phyloP scores from a whole-genome alignment of 2,797 vertebrate genomes.

The Liasis olivaceus region DNA sequence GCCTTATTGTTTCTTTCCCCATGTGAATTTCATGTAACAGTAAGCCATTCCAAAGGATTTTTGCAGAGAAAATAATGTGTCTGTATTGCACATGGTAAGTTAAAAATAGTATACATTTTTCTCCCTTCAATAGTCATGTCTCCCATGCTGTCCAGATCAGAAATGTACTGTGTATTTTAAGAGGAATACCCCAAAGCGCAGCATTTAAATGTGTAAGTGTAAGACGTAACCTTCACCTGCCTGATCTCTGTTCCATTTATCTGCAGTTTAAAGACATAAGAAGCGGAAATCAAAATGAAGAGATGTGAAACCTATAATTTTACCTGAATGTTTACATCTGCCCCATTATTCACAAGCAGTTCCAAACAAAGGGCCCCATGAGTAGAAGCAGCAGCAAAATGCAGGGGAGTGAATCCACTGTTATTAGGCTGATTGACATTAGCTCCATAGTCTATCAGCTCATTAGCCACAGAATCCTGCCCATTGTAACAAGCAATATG shows the following conservation, averaged over 20 bases:
- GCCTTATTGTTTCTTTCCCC: not conserved
- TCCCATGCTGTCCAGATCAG: not conserved
- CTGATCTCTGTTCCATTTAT: not conserved
- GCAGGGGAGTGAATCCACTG: slow-evolving; percentile 94
- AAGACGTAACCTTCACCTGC: not conserved
- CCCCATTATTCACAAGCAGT: slow-evolving; percentile 92
- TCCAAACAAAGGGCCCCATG: slow-evolving; percentile 94
- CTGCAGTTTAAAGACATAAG: slow-evolving; percentile 24
- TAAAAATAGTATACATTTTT: not conserved
- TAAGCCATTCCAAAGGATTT: not conserved
- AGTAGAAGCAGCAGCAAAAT: slow-evolving; percentile 94
- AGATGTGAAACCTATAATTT: slow-evolving; percentile 12
- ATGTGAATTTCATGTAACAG: not conserved
- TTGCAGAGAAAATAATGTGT: not conserved
- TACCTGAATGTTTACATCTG: slow-evolving; percentile 96
- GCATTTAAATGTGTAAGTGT: not conserved
- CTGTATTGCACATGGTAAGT: not conserved
- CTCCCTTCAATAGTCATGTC: not conserved
- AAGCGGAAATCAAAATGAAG: slow-evolving; percentile 23
- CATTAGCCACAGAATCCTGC: slow-evolving; percentile 92
- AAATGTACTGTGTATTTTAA: not conserved
- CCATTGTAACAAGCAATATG: slow-evolving; percentile 96
- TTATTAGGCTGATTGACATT: slow-evolving; percentile 96
- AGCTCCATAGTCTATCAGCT: slow-evolving; percentile 94
- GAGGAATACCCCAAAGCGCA: not conserved